Conservation (phyloP, 2,797 vertebrate species). For the Gambusia yucatana region DNA sequence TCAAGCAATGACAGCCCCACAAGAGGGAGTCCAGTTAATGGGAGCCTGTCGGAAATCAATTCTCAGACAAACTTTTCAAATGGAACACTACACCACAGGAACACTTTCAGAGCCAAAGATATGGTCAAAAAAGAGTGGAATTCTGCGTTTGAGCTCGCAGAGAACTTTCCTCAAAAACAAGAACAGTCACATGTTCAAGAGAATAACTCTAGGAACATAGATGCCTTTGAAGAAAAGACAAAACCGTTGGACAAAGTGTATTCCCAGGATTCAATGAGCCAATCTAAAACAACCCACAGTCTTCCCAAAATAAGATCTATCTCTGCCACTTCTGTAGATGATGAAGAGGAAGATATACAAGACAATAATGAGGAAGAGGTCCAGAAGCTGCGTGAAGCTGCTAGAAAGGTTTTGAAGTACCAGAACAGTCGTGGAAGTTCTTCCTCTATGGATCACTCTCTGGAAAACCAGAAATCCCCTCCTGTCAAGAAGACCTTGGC, state of each 20-base stretch:
- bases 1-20: constrained; percentile 53
- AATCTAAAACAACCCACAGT: constrained; percentile 18
- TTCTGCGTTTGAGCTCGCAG: constrained; percentile 54
- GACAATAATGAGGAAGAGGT: constrained; percentile 77
- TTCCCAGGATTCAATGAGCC: background rate
- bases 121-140: constrained; percentile 65
- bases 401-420: constrained; percentile 76
- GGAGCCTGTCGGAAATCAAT: constrained; percentile 65
- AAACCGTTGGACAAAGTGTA: constrained; percentile 23
- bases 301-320: constrained; percentile 35
- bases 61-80: constrained; percentile 40
- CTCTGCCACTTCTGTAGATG: constrained; percentile 36
- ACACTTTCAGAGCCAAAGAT: constrained; percentile 17
- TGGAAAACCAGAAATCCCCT: constrained; percentile 67
- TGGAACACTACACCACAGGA: constrained; percentile 14
- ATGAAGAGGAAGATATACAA: constrained; percentile 61
- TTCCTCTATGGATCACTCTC: constrained; percentile 68
- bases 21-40: constrained; percentile 46
- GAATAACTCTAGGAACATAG: background rate
- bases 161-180: constrained; percentile 17
- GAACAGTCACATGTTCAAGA: background rate
- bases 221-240: constrained; percentile 19
- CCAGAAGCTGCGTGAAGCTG: constrained; percentile 79
- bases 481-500: constrained; percentile 9
- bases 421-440: constrained; percentile 76